Evolutionary conservation across 2,888 invertebrate species (phyloP).

Genomic region (Heliconius ethilla): DNA sequence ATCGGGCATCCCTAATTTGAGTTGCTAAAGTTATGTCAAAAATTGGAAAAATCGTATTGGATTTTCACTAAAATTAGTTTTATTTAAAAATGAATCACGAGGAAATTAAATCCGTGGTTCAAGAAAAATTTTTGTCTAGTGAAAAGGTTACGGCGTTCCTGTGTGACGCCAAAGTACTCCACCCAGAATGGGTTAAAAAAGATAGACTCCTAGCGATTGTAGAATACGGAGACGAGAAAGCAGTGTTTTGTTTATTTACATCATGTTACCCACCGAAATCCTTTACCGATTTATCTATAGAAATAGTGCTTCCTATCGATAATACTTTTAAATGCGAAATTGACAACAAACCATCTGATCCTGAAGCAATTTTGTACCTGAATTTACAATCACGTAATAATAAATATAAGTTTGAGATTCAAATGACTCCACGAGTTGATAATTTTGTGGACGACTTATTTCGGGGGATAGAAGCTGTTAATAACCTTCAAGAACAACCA

Average conservation of each 20-base stretch:
- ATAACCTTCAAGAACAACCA: constrained; percentile 68
- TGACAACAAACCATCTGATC: constrained; percentile 83
- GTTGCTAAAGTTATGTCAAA: constrained; percentile 40
- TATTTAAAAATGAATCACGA: constrained; percentile 74
- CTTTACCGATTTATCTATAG: constrained; percentile 89
- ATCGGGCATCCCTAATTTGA: neutral
- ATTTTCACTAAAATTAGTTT: constrained; percentile 44
- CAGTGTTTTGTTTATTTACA: constrained; percentile 76
- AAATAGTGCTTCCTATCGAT: constrained; percentile 91
- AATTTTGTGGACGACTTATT: constrained; percentile 88
- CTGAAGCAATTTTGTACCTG: constrained; percentile 77
- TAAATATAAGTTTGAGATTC: constrained; percentile 78
- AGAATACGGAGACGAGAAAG: constrained; percentile 78
- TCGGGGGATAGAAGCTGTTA: constrained; percentile 86
- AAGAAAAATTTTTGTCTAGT: constrained; percentile 77
- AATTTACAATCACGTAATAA: constrained; percentile 73
- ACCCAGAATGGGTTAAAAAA: constrained; percentile 75
- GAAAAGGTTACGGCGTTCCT: constrained; percentile 75
- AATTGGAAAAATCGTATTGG: constrained; percentile 35
- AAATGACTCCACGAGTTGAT: constrained; percentile 83
- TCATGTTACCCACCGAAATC: constrained; percentile 86
- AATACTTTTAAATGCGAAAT: constrained; percentile 89
- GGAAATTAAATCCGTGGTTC: constrained; percentile 74
- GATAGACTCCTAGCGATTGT: constrained; percentile 76
- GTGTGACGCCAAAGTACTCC: constrained; percentile 74